Evolutionary conservation across 2,113 vertebrate species (phyloP), one percentile per base, ranked within the genome.

Genomic region (Grallaria varia): DNA sequence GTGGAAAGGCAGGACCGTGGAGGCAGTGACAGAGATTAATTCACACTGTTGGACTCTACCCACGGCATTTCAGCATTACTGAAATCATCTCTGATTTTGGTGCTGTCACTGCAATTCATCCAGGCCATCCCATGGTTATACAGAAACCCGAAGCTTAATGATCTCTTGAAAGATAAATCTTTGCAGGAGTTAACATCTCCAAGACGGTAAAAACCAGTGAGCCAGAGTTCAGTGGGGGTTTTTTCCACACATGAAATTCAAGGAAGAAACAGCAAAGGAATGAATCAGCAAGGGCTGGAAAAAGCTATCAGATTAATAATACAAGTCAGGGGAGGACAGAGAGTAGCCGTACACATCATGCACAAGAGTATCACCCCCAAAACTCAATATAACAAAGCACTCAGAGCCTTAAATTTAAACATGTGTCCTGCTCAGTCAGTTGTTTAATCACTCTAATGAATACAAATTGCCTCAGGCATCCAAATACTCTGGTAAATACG

Each of bases 121-220:
- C 50, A 47, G 56, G 33, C 35, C 39, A 24, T 27, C 28, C n/a
- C 73, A 2, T 23, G 3, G 1, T 14, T 14, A 9, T 6, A 30
- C 5, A 28, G 14, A 42, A 90, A 42, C 25, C 20, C 8, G 15
- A 4, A 1, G 6, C 14, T 63, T 37, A 37, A 50, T 4, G 4
- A 7, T 75, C 25, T 47, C 53, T 40, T 40, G 47, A 72, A 45
- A n/a, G 35, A 0, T 22, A 49, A 58, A 22, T 5, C 28, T 53
- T 33, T 40, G 12, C 33, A 37, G 10, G 45, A 60, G 59, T 52
- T 21, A 20, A 47, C 0, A 0, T 47, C 17, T 55, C 53, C 24
- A 22, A 39, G 45, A 59, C 2, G 9, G 58, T 64, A 77, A 93
- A 72, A 72, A 21, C 33, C 55, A 8, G n/a, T 1, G n/a, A 88